Conservation (phyloP, 2,888 invertebrate species). For the Vannuccia rotundouncinata region DNA sequence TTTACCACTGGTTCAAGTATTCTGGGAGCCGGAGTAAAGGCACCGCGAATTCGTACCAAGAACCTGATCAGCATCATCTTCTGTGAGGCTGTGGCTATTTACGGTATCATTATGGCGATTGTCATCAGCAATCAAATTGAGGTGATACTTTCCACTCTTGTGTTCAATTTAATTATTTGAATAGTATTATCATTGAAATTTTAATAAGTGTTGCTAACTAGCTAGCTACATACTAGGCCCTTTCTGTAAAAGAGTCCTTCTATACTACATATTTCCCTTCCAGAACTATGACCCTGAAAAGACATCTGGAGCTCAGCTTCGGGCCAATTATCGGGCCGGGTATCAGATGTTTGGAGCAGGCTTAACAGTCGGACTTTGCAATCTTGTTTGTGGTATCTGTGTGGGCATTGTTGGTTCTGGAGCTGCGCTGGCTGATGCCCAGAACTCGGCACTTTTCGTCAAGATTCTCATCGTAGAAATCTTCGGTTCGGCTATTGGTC, state of each 20-base stretch:
- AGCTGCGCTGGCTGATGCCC: conserved; percentile 93
- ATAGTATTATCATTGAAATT: not conserved
- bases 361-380: conserved; percentile 84
- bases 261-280: too few species aligned
- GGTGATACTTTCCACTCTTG: conserved; percentile 44
- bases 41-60: conserved; percentile 96
- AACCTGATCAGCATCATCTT: conserved; percentile 98
- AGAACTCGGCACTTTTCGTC: conserved; percentile 88
- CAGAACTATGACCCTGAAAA: conserved; percentile 34
- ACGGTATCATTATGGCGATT: conserved; percentile 95
- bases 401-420: conserved; percentile 97
- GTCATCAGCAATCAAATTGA: conserved; percentile 76
- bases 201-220: too few species aligned
- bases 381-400: conserved; percentile 87
- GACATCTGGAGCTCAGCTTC: not conserved
- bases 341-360: conserved; percentile 94
- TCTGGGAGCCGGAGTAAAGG: conserved; percentile 93
- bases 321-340: conserved; percentile 60
- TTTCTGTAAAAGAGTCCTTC: too few species aligned
- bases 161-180: not conserved
- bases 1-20: conserved; percentile 93
- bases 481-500: conserved; percentile 95
- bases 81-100: conserved; percentile 99
- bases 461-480: conserved; percentile 98
- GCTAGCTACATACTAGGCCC: too few species aligned